Evolutionary conservation across 2,888 invertebrate genomes (phyloP).

Genomic region (Catocala nupta): DNA sequence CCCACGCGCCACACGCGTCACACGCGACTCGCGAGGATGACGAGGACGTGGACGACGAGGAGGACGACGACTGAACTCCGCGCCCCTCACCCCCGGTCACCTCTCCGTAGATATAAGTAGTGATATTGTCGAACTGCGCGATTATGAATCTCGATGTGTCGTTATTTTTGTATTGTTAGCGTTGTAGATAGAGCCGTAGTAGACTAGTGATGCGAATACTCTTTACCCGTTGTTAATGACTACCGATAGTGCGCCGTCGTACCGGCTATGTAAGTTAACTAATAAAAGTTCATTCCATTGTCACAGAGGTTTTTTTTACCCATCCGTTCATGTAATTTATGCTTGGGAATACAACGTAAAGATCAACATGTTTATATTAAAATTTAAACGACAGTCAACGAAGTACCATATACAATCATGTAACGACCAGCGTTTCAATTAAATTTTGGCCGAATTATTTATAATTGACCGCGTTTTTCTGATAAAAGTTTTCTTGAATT

Average conservation of each 20-base stretch:
- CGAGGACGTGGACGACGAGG: constrained; percentile 13
- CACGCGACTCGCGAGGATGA: constrained; percentile 20
- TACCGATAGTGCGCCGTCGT: neutral
- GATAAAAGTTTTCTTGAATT: too few species aligned
- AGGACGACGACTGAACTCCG: neutral
- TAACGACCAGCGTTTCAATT: too few species aligned
- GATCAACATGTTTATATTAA: too few species aligned
- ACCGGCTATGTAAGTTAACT: neutral
- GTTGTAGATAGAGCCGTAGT: neutral
- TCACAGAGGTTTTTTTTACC: too few species aligned
- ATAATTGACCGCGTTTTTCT: too few species aligned
- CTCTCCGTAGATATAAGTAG: neutral
- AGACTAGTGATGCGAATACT: constrained; percentile 1
- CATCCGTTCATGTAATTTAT: too few species aligned
- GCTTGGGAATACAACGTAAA: too few species aligned
- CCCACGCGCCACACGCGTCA: constrained; percentile 17
- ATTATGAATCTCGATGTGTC: constrained; percentile 21
- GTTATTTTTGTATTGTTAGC: constrained; percentile 33
- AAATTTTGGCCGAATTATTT: too few species aligned
- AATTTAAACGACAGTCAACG: too few species aligned
- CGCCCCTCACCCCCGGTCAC: neutral
- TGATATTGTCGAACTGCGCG: neutral
- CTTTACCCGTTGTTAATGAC: constrained; percentile 1
- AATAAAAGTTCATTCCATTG: constrained; percentile 4
- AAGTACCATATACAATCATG: too few species aligned